Conservation (phyloP, 1,140 invertebrate species). For the Euura saliciscinereae region DNA sequence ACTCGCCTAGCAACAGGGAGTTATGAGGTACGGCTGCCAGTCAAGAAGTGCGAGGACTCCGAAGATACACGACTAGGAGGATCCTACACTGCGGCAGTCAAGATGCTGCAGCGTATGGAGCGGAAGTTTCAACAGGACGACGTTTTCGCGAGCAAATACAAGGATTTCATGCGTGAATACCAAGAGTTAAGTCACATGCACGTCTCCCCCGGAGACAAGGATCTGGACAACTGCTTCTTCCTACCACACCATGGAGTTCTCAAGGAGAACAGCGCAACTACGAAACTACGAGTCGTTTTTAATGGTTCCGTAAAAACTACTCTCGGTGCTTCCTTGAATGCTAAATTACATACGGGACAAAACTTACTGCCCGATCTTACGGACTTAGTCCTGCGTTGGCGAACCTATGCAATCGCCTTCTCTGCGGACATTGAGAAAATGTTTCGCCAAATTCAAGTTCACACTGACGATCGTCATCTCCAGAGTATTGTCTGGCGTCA, state of each 20-base stretch:
- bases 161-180: conserved; percentile 42
- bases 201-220: background rate
- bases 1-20: background rate
- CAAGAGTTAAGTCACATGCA: conserved; percentile 37
- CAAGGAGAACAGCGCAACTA: conserved; percentile 9
- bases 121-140: background rate
- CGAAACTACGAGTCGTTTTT: conserved; percentile 28
- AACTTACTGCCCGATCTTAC: conserved; percentile 13
- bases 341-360: conserved; percentile 13
- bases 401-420: conserved; percentile 20
- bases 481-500: conserved; percentile 45
- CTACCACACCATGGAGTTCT: background rate
- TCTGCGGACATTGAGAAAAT: conserved; percentile 38
- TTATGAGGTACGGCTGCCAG: background rate
- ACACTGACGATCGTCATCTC: conserved; percentile 27
- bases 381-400: conserved; percentile 12
- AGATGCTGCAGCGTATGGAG: background rate
- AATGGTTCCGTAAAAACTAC: conserved; percentile 17
- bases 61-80: background rate
- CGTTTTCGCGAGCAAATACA: conserved; percentile 12
- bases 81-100: background rate
- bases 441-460: conserved; percentile 40
- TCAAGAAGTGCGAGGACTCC: background rate
- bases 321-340: conserved; percentile 22
- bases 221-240: background rate